Conservation (phyloP, 1,140 invertebrate species). For the Drosophila albomicans region DNA sequence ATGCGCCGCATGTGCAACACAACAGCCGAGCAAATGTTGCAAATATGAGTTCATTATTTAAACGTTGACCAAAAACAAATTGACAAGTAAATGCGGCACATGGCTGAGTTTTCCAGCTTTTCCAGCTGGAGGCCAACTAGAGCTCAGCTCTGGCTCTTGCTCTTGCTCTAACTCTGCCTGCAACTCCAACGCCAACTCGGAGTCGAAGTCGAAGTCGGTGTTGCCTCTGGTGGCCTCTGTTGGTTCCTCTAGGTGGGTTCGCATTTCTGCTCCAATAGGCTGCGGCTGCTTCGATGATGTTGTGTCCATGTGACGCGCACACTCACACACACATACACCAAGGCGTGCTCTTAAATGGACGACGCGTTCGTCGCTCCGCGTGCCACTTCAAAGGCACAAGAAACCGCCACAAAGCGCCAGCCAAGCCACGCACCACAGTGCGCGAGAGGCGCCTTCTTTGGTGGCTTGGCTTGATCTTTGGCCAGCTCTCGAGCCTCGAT, state of each 20-base stretch:
- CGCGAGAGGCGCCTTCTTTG: constrained; percentile 68
- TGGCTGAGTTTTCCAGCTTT: constrained; percentile 45
- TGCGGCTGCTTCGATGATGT: constrained; percentile 55
- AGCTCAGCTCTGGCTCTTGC: neutral
- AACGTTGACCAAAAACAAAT: constrained; percentile 84
- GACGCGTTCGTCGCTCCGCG: constrained; percentile 59
- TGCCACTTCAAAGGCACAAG: constrained; percentile 70
- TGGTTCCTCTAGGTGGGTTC: constrained; percentile 69
- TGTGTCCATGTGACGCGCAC: constrained; percentile 31
- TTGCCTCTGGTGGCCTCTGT: neutral
- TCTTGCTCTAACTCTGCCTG: neutral
- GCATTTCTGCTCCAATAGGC: constrained; percentile 75
- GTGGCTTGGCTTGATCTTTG: constrained; percentile 81
- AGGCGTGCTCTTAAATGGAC: constrained; percentile 70
- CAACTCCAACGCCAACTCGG: no score
- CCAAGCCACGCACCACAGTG: constrained; percentile 34
- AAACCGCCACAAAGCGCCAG: constrained; percentile 66
- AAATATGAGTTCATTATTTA: constrained; percentile 84
- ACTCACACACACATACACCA: constrained; percentile 42
- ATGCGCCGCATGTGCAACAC: constrained; percentile 83
- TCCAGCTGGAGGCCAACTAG: constrained; percentile 14
- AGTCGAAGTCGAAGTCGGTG: neutral
- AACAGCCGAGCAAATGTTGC: constrained; percentile 70
- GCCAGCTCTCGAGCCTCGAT: constrained; percentile 16
- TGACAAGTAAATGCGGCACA: constrained; percentile 80